Evolutionary conservation across 2,888 invertebrate genomes (phyloP).

Genomic region (Cataglyphis albicans): DNA sequence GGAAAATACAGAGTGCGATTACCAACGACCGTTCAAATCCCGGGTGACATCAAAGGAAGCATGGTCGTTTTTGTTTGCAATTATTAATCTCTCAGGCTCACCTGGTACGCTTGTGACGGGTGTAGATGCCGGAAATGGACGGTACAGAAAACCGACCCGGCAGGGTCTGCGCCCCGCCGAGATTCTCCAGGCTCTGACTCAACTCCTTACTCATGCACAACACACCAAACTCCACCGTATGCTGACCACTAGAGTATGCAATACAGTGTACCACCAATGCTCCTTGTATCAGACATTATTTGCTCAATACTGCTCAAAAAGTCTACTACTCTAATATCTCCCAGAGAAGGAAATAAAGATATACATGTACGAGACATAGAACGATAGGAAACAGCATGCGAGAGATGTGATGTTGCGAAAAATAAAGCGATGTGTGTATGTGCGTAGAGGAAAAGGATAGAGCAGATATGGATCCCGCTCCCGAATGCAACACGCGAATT

Average conservation of each 20-base stretch:
- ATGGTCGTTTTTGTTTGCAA: constrained; percentile 69
- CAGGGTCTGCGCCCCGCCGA: constrained; percentile 89
- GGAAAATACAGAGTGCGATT: constrained; percentile 65
- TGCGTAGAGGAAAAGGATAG: constrained; percentile 53
- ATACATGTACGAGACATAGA: constrained; percentile 70
- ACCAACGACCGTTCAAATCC: constrained; percentile 78
- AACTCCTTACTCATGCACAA: constrained; percentile 87
- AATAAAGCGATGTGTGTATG: constrained; percentile 68
- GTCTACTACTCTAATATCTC: constrained; percentile 74
- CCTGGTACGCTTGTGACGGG: constrained; percentile 94
- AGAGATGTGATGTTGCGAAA: constrained; percentile 67
- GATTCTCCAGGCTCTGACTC: constrained; percentile 88
- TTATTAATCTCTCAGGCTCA: constrained; percentile 86
- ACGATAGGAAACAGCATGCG: constrained; percentile 71
- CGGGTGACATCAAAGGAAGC: constrained; percentile 77
- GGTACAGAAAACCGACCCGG: constrained; percentile 89
- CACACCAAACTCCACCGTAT: constrained; percentile 86
- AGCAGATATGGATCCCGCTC: constrained; percentile 64
- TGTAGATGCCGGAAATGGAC: constrained; percentile 91
- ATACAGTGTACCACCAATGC: constrained; percentile 86
- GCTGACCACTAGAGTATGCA: constrained; percentile 86
- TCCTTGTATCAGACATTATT: constrained; percentile 81
- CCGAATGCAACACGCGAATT: constrained; percentile 73
- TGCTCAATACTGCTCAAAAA: constrained; percentile 73
- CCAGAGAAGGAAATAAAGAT: constrained; percentile 52